phyloP scores from a whole-genome alignment of 2,888 invertebrate genomes.

The Hybos culiciformis region DNA sequence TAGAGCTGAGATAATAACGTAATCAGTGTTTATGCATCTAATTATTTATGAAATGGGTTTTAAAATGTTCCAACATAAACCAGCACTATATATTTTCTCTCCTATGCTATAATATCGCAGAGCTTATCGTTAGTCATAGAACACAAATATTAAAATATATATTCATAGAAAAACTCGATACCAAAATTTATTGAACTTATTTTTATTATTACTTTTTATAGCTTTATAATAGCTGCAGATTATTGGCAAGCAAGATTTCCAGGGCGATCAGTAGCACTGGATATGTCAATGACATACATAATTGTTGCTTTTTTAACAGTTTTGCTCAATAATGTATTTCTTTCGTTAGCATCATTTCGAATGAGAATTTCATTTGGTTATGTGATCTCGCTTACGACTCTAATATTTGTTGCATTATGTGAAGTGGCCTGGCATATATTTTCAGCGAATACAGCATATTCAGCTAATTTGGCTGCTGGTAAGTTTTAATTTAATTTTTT shows the following conservation, averaged over 20 bases:
- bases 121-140: too few relatives aligned
- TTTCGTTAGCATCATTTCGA: slow-evolving; percentile 68
- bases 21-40: too few relatives aligned
- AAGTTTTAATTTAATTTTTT: too few relatives aligned
- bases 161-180: too few relatives aligned
- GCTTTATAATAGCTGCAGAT: slow-evolving; percentile 88
- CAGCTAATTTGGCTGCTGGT: slow-evolving; percentile 67
- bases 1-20: too few relatives aligned
- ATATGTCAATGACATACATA: slow-evolving; percentile 86
- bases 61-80: too few relatives aligned
- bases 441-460: slow-evolving; percentile 62
- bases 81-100: too few relatives aligned
- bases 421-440: slow-evolving; percentile 81
- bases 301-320: slow-evolving; percentile 81
- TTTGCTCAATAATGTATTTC: slow-evolving; percentile 67
- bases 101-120: too few relatives aligned
- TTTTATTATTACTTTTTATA: slow-evolving; percentile 26
- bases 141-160: too few relatives aligned
- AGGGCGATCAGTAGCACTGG: slow-evolving; percentile 73
- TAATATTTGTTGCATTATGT: slow-evolving; percentile 70
- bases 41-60: too few relatives aligned
- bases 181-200: neutral
- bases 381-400: slow-evolving; percentile 62
- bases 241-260: slow-evolving; percentile 80
- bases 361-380: slow-evolving; percentile 81